Evolutionary conservation across 2,797 vertebrate genomes (phyloP), one percentile per base, ranked within the genome.

Genomic region (Danionella dracula): DNA sequence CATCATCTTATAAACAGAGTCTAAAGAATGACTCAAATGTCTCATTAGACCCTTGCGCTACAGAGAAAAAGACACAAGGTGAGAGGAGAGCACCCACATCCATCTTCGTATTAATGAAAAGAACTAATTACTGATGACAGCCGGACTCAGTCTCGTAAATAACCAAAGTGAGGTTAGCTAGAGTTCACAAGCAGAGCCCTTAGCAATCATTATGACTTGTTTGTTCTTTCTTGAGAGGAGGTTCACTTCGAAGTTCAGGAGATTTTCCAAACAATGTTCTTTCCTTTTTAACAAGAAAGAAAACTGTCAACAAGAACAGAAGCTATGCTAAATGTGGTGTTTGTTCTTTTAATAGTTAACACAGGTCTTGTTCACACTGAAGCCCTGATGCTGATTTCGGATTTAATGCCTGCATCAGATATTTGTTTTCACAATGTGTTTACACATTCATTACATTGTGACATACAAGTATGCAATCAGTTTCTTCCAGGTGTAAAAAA

Each of bases 91-190:
- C 13, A 40, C 20, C 19, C 38, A 31, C 44, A 58, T 71, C 48
- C 63, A 48, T 46, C 55, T 41, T 17, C 48, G 12, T 40, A 37
- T 35, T 71, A 71, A 71, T 71, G 62, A 71, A 54, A 23, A 10
- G 49, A 12, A 53, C 45, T 66, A 71, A 71, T 71, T 66, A 71
- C 59, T 54, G 34, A 32, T 66, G 69, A 66, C 69, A 60, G 62
- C 48, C 41, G 20, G 46, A 31, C 63, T 53, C 55, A 38, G 42
- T 41, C 38, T 66, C 45, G 49, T 71, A 71, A 71, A 71, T 66
- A 71, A 59, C 20, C 8, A 7, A 60, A 23, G 38, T 48, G 66
- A 71, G 69, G 69, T 71, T 32, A 71, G 44, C 11, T 17, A 31
- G 11, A 20, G 23, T 27, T 27, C 6, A 27, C 3, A 27, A 45